Percentiles rank a stretch among this genome's conserved stretches.
Conservation (phyloP, 1,140 invertebrate genomes). For the Penaeus japonicus region DNA sequence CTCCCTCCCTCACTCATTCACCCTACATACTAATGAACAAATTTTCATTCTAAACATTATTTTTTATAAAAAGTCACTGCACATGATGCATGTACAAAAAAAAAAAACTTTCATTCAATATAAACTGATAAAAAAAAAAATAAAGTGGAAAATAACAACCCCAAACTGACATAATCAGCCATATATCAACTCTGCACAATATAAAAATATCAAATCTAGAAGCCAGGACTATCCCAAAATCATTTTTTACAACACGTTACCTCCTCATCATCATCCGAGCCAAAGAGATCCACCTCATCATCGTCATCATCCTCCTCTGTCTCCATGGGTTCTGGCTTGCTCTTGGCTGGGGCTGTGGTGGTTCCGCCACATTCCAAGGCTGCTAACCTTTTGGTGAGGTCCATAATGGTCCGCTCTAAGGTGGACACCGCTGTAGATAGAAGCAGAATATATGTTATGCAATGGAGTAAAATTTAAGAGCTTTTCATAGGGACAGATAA, state of each 20-base stretch:
- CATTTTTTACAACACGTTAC: neutral
- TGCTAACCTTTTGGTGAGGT: constrained; percentile 30
- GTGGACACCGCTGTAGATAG: constrained; percentile 38
- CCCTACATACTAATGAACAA: too few relatives aligned
- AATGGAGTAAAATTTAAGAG: too few relatives aligned
- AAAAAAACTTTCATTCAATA: too few relatives aligned
- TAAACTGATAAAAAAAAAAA: too few relatives aligned
- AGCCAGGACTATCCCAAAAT: neutral
- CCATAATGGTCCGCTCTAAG: constrained; percentile 22
- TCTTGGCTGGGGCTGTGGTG: constrained; percentile 23
- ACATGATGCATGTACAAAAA: too few relatives aligned
- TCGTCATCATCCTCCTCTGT: constrained; percentile 72
- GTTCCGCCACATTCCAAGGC: constrained; percentile 28
- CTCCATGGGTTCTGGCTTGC: neutral
- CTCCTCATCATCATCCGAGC: constrained; percentile 70
- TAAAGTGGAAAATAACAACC: neutral
- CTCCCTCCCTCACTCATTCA: too few relatives aligned
- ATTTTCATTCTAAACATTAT: too few relatives aligned
- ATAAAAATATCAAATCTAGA: neutral
- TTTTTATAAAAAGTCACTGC: too few relatives aligned
- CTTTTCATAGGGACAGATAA: too few relatives aligned
- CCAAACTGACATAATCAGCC: neutral
- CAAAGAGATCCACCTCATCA: constrained; percentile 86
- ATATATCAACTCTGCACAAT: too few relatives aligned
- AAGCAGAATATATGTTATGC: too few relatives aligned